These are phyloP conservation scores for Hedychridium roseum DNA, from an alignment of 2,888 invertebrate species.

Conservation along the genomic window DNA sequence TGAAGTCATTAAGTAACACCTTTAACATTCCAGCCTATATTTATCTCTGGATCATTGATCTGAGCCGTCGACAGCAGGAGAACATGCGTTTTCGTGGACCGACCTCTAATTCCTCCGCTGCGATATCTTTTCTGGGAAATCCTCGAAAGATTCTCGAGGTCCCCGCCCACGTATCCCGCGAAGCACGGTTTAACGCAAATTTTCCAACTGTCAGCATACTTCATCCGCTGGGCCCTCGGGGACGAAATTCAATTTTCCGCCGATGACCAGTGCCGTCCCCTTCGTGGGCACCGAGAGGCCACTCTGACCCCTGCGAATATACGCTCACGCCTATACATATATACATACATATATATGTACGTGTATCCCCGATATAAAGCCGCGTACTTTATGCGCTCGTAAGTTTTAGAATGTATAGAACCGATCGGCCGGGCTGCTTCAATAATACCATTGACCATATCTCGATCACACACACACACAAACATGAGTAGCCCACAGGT, in stretches of 20 bases:
- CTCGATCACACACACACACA: background rate
- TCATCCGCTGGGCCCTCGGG: slow-evolving; percentile 56
- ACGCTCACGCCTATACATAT: slow-evolving; percentile 9
- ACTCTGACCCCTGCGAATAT: slow-evolving; percentile 23
- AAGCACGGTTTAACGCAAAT: slow-evolving; percentile 41
- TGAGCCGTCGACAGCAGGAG: no score
- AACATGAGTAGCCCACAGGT: no score
- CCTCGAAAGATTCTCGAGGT: background rate
- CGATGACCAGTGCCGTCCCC: slow-evolving; percentile 60
- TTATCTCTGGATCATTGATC: no score
- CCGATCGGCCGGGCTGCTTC: slow-evolving; percentile 27
- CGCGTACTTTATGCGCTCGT: slow-evolving; percentile 58
- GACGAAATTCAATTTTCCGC: slow-evolving; percentile 63
- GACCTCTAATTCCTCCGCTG: no score
- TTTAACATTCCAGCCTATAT: no score
- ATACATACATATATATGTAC: slow-evolving; percentile 18
- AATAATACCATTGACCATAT: slow-evolving; percentile 3
- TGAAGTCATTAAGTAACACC: no score
- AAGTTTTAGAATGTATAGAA: slow-evolving; percentile 50
- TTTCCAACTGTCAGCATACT: slow-evolving; percentile 58
- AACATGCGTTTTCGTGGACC: no score
- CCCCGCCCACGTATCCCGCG: slow-evolving; percentile 10
- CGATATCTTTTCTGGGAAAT: no score
- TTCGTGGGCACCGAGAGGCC: slow-evolving; percentile 19
- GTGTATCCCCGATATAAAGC: slow-evolving; percentile 36